phyloP scores from a whole-genome alignment of 37 sponge, comb jelly and placozoan species.

The Petrosia ficiformis region DNA sequence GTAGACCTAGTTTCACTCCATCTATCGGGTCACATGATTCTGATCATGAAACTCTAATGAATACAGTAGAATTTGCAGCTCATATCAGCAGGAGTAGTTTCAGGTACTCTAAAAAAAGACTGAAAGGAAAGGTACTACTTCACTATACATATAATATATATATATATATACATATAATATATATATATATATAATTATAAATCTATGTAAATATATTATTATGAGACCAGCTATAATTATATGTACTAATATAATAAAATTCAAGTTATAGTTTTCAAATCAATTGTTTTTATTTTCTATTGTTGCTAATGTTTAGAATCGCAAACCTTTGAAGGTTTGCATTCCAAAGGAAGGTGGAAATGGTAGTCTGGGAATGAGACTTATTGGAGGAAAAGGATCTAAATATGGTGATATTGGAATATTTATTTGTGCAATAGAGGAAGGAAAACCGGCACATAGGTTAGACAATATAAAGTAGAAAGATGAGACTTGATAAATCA shows the following conservation, averaged over 20 bases:
- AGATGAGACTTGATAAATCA: background rate
- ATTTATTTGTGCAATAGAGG: conserved; percentile 43
- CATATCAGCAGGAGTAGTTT: conserved; percentile 32
- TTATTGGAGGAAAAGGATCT: conserved; percentile 69
- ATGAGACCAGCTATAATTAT: no score
- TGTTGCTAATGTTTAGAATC: conserved; percentile 23
- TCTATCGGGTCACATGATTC: conserved; percentile 53
- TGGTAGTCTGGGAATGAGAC: conserved; percentile 55
- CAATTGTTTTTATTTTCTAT: background rate
- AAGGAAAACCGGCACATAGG: conserved; percentile 57
- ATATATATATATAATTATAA: no score
- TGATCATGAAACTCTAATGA: conserved; percentile 36
- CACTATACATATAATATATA: no score
- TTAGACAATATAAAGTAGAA: conserved; percentile 7
- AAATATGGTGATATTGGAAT: conserved; percentile 70
- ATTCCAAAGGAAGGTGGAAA: conserved; percentile 39
- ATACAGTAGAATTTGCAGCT: conserved; percentile 59
- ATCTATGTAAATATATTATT: no score
- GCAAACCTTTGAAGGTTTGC: conserved; percentile 66
- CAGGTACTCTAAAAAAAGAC: background rate
- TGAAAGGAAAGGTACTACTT: background rate
- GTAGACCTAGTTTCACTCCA: conserved; percentile 37
- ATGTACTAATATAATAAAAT: no score
- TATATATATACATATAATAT: no score
- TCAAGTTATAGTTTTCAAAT: no score